Base-by-base conservation (phyloP, 1,140 invertebrate species). In the Drosophila funebris region DNA sequence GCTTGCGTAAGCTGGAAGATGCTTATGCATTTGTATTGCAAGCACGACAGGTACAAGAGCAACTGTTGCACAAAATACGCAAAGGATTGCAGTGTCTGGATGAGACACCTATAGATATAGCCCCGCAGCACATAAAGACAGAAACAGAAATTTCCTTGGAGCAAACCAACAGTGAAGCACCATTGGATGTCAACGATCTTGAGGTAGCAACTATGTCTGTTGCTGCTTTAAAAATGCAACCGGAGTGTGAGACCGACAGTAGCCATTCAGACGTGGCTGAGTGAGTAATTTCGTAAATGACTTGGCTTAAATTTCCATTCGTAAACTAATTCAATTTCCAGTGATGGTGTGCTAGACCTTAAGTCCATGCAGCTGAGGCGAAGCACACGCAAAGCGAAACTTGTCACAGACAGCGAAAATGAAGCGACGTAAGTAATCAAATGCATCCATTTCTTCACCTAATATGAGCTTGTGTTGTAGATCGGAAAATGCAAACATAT, bases 11-110 rank as follows among this genome's bases (percentile, higher is more conserved):
- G 29, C 20, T 87, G 46, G 56, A 88, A 20, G 57, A 36, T 48
- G 83, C 82, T 2, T 78, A 88, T 8, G 76, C 41, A 4, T 87
- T 87, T 61, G 78, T 87, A 9, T 14, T 76, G 14, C 78, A 83
- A 48, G 83, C 53, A 3, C 69, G 64, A 3, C 64, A 68, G 16
- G 78, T 76, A 8, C 63, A 76, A 1, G 61, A 63, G n/a, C 75
- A 78, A 48, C 57, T 88, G 20, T 46, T 83, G 52, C 27, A 62
- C 2, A 57, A 63, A 2, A 8, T 87, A 11, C 56, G 31, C 8
- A 61, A 69, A 13, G 22, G 20, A 24, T n/a, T 61, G 64, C 54
- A 73, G 11, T 83, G 83, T 36, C 33, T 87, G 1, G 63, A 88
- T 4, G 82, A 87, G 48, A 31, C 63, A 8, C 78, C 83, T 9